phyloP scores from a whole-genome alignment of 2,888 invertebrate genomes.

The Alloplasta piceator region DNA sequence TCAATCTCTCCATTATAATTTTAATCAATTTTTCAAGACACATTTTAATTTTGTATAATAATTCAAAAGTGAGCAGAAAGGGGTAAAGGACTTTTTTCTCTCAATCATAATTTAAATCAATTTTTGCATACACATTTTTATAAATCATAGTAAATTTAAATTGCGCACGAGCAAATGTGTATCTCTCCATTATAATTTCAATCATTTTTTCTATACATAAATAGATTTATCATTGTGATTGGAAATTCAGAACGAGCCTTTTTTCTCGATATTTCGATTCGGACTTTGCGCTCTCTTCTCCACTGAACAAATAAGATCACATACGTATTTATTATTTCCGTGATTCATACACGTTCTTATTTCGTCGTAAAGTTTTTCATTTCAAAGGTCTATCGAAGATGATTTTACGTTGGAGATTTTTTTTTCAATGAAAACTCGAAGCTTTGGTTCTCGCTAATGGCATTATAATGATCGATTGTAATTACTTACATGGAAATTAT shows the following conservation, averaged over 20 bases:
- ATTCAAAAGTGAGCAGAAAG: background rate
- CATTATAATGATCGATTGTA: background rate
- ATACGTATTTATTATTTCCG: background rate
- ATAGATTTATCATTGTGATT: background rate
- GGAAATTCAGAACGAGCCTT: background rate
- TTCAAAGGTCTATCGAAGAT: background rate
- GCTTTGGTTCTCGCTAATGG: background rate
- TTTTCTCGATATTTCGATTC: background rate
- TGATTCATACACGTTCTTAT: background rate
- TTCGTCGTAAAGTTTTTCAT: background rate
- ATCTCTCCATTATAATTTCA: background rate
- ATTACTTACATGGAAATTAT: background rate
- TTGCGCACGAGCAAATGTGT: background rate
- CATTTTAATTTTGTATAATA: too few relatives aligned
- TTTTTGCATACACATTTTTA: too few relatives aligned
- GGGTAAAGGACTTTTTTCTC: background rate
- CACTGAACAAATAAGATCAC: background rate
- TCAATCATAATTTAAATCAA: background rate
- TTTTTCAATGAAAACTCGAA: background rate
- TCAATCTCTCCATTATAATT: background rate
- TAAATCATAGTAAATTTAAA: background rate
- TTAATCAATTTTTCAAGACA: too few relatives aligned
- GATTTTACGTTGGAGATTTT: background rate
- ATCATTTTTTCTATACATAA: background rate
- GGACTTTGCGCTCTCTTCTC: slow-evolving; percentile 23